These are phyloP conservation scores for Drosophila lutescens DNA, from an alignment of 2,888 invertebrate genomes.

Conservation along the genomic window DNA sequence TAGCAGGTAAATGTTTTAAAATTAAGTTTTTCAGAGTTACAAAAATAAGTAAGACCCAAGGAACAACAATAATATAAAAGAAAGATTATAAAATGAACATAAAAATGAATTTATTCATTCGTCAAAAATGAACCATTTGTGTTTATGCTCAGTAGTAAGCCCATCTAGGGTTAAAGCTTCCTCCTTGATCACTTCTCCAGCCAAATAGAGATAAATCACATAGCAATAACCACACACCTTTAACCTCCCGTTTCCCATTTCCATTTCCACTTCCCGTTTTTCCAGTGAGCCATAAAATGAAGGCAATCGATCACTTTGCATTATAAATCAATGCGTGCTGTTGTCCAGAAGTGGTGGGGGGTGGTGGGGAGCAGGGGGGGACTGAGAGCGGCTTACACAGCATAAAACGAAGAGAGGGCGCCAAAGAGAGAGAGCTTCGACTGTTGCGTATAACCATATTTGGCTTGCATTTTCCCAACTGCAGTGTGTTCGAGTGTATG, in stretches of 20 bases:
- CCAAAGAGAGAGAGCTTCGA: slow-evolving; percentile 15
- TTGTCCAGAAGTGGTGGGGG: not conserved
- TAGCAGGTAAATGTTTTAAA: not conserved
- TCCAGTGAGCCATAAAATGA: slow-evolving; percentile 46
- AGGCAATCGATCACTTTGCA: slow-evolving; percentile 43
- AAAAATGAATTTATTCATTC: not conserved
- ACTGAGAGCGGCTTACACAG: slow-evolving; percentile 16
- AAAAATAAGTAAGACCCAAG: no score
- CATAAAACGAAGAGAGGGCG: slow-evolving; percentile 12
- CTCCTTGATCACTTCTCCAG: not conserved
- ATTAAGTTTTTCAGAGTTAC: not conserved
- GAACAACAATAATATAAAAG: not conserved
- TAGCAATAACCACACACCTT: slow-evolving; percentile 26
- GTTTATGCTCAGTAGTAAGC: not conserved
- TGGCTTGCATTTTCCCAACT: slow-evolving; percentile 72
- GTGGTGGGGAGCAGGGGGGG: not conserved
- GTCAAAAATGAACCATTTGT: not conserved
- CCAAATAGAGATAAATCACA: slow-evolving; percentile 11
- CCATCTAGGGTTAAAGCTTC: not conserved
- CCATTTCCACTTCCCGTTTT: slow-evolving; percentile 47
- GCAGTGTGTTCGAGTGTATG: slow-evolving; percentile 38
- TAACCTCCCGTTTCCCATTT: slow-evolving; percentile 44
- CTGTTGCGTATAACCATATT: slow-evolving; percentile 70
- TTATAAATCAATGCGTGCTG: slow-evolving; percentile 32
- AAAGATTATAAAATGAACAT: not conserved